Evolutionary conservation across 1,140 invertebrate species (phyloP), one percentile per base, ranked within the genome.

Genomic region (Plectrocnemia conspersa): DNA sequence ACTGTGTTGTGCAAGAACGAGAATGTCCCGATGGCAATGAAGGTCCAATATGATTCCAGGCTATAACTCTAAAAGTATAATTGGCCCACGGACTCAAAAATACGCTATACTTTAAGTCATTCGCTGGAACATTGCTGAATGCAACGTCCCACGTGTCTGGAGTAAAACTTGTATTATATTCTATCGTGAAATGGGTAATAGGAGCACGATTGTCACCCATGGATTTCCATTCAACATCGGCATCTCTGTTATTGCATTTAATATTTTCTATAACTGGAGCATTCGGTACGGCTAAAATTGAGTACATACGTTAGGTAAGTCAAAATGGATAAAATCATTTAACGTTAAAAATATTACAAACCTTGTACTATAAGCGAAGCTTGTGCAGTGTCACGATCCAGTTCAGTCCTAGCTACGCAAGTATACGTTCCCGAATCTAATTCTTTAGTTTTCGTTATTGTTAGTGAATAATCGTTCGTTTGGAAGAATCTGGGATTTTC

Each of bases 341-440:
- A 33, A 66, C 13, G 54, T 35, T 58, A 56, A 21, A n/a, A n/a
- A n/a, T n/a, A n/a, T 58, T 56, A 4, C 10, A 27, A n/a, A 85
- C 84, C 86, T 79, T 97, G 93, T 3, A 99, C 95, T 52, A 83
- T 93, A 1, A 99, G 77, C 44, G 89, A 91, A 5, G 96, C 94
- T 59, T 83, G 79, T 0, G 91, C 89, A 4, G 78, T 79, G 1
- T 86, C 85, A 61, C 88, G 80, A 68, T 98, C 97, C 15, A 98
- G 75, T 3, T 86, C 82, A 1, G 96, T 98, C 33, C 77, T 79
- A 1, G 95, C 96, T n/a, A 95, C 82, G 73, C 97, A 99, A 0
- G 94, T 97, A 65, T 98, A 98, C 38, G 82, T 82, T 10, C 94
- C 95, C 7, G 96, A 96, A 74, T 98, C 93, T 45, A 95, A 71